phyloP scores from a whole-genome alignment of 2,113 vertebrate species.

The Ibidorhyncha struthersii region DNA sequence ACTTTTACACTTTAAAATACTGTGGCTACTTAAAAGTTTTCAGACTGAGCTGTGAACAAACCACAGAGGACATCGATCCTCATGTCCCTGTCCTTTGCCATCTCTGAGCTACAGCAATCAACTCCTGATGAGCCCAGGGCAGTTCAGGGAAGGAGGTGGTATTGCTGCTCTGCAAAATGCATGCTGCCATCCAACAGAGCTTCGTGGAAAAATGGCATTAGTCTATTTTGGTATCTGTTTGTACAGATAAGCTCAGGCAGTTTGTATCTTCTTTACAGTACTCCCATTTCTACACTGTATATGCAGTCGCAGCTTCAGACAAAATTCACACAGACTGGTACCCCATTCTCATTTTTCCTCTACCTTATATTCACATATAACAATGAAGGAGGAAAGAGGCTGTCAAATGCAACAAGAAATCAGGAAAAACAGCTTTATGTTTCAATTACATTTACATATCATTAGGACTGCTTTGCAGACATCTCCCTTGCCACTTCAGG shows the following conservation, averaged over 20 bases:
- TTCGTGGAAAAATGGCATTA: neutral
- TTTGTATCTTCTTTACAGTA: neutral
- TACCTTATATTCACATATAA: neutral
- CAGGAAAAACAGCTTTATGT: neutral
- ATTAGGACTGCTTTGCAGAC: neutral
- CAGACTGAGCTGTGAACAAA: neutral
- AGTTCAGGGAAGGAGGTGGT: neutral
- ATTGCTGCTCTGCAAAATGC: neutral
- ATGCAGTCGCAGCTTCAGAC: neutral
- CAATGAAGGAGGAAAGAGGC: neutral
- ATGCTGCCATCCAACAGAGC: neutral
- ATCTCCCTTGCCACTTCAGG: neutral
- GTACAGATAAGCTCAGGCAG: neutral
- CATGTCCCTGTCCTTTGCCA: neutral
- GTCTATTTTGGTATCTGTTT: neutral
- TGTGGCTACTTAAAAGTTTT: neutral
- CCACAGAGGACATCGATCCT: neutral
- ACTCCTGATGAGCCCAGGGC: neutral
- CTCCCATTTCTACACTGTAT: neutral
- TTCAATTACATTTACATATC: conserved; percentile 2
- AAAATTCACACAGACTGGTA: neutral
- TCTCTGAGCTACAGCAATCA: neutral
- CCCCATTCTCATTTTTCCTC: neutral
- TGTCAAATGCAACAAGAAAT: neutral
- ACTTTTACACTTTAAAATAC: neutral